Evolutionary conservation across 2,113 vertebrate genomes (phyloP).

Genomic region (Egretta garzetta): DNA sequence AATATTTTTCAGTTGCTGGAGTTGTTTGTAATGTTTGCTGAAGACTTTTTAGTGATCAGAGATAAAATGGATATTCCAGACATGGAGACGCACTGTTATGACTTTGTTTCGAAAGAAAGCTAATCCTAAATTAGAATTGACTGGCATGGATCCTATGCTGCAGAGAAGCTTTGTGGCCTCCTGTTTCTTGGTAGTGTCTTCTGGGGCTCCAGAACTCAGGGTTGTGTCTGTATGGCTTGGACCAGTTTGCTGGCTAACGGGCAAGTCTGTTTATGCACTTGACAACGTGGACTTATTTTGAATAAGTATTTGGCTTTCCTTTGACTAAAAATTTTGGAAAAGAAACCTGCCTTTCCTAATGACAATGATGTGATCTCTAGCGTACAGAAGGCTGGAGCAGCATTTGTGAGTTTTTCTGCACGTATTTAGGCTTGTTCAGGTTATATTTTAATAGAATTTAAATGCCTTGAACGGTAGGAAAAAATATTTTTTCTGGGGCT

Average conservation of each 20-base stretch:
- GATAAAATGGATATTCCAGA: background rate
- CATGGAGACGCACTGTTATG: background rate
- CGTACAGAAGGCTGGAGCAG: background rate
- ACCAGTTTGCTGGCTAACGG: background rate
- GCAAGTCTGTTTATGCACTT: background rate
- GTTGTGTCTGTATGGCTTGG: background rate
- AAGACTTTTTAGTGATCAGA: background rate
- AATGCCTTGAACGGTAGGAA: background rate
- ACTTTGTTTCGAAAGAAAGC: background rate
- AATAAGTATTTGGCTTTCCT: background rate
- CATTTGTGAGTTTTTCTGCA: background rate
- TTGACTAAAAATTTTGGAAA: background rate
- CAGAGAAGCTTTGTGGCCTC: background rate
- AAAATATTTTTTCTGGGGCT: background rate
- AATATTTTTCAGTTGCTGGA: background rate
- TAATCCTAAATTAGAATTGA: background rate
- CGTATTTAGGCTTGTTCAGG: background rate
- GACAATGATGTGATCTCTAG: background rate
- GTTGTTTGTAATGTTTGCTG: background rate
- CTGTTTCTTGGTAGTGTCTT: background rate
- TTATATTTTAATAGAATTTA: background rate
- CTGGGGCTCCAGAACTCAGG: background rate
- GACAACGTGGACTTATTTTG: fast-evolving
- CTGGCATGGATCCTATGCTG: background rate
- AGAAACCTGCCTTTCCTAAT: background rate